These are phyloP conservation scores for Thunnus thynnus DNA, from an alignment of 2,113 vertebrate genomes.

Conservation along the genomic window DNA sequence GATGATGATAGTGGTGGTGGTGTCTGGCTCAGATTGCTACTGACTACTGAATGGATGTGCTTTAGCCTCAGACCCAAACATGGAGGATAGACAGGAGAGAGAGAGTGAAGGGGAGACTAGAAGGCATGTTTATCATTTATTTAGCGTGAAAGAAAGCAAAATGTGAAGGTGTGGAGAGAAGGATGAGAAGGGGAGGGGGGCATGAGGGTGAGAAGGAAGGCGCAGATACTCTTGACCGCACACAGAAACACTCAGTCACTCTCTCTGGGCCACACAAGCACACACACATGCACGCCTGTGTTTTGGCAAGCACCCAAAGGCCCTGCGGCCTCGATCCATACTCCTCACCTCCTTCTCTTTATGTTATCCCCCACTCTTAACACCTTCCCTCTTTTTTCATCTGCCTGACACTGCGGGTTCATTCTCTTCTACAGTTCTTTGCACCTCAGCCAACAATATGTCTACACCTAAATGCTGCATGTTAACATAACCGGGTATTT, in stretches of 20 bases:
- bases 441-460: conserved; percentile 35
- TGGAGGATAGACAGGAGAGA: conserved; percentile 17
- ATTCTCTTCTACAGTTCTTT: conserved; percentile 44
- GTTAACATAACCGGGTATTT: conserved; percentile 13
- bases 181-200: conserved; percentile 20
- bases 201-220: conserved; percentile 33
- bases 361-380: conserved; percentile 47
- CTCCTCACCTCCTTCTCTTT: conserved; percentile 61
- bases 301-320: conserved; percentile 73
- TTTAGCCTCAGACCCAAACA: conserved; percentile 14
- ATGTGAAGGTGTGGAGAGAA: conserved; percentile 55
- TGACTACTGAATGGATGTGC: conserved; percentile 24
- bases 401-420: conserved; percentile 41
- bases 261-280: conserved; percentile 68
- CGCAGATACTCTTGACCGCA: conserved; percentile 49
- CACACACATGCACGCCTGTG: conserved; percentile 51
- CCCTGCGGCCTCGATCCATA: conserved; percentile 63
- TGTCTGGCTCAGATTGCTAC: conserved; percentile 57
- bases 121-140: conserved; percentile 61
- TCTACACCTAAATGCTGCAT: conserved; percentile 33
- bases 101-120: conserved; percentile 29
- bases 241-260: conserved; percentile 62
- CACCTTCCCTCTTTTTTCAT: conserved; percentile 57
- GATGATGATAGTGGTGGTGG: conserved; percentile 23
- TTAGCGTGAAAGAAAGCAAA: conserved; percentile 39